These are phyloP conservation scores for Melospiza georgiana DNA, from an alignment of 2,113 vertebrate genomes.

Conservation along the genomic window DNA sequence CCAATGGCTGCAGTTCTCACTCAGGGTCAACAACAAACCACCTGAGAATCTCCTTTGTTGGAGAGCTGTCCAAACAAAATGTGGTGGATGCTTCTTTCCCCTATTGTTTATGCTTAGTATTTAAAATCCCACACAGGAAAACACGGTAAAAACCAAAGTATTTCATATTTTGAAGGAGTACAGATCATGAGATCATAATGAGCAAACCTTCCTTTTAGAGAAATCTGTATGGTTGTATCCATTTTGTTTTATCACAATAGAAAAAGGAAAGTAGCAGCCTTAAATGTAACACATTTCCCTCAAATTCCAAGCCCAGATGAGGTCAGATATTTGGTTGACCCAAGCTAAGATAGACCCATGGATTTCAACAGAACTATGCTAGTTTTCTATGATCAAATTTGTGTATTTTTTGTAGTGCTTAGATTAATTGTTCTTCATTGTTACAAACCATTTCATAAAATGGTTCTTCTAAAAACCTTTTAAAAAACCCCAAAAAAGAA, in stretches of 20 bases:
- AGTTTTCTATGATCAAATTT: neutral
- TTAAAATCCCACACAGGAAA: neutral
- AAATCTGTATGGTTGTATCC: rapidly evolving
- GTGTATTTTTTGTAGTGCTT: neutral
- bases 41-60: neutral
- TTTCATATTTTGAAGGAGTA: neutral
- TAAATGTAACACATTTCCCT: neutral
- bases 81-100: neutral
- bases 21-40: neutral
- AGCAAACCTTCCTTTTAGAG: neutral
- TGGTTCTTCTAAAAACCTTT: neutral
- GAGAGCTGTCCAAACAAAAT: neutral
- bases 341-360: neutral
- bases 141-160: neutral
- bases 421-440: neutral
- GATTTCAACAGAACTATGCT: neutral
- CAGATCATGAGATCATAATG: neutral
- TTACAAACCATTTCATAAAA: neutral
- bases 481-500: neutral
- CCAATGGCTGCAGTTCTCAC: neutral
- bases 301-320: neutral
- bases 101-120: neutral
- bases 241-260: neutral
- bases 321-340: neutral
- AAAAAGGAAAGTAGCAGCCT: neutral